phyloP scores from a whole-genome alignment of 2,888 invertebrate species.

The Ophraella communa region DNA sequence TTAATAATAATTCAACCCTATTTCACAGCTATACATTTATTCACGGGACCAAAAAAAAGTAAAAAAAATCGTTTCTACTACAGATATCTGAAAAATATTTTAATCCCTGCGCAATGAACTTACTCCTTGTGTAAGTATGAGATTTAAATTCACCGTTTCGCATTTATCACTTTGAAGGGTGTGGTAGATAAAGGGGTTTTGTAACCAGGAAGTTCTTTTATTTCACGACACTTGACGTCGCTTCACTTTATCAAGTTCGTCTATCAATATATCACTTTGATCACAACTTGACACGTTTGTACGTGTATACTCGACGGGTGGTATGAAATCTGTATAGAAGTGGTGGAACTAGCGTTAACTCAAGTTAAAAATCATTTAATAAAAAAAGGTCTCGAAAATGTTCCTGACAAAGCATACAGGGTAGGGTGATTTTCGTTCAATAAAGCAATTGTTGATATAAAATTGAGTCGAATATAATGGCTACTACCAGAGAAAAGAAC shows the following conservation, averaged over 20 bases:
- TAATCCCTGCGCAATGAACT: too few species aligned
- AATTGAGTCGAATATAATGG: too few species aligned
- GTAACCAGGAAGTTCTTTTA: slow-evolving; percentile 9
- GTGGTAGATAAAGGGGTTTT: background rate
- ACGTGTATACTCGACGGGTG: background rate
- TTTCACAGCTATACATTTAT: too few species aligned
- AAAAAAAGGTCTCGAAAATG: too few species aligned
- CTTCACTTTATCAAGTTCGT: slow-evolving; percentile 2
- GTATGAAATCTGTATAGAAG: background rate
- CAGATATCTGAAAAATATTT: too few species aligned
- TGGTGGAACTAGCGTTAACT: background rate
- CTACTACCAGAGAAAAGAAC: too few species aligned
- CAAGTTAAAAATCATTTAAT: background rate
- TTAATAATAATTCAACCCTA: too few species aligned
- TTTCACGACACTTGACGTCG: background rate
- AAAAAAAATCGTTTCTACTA: too few species aligned
- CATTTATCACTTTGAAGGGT: slow-evolving; percentile 1
- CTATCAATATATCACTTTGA: slow-evolving; percentile 5
- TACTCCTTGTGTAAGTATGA: background rate
- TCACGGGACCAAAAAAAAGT: too few species aligned
- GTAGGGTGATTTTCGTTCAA: too few species aligned
- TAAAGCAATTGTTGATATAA: too few species aligned
- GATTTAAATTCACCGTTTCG: background rate
- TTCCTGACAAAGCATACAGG: too few species aligned
- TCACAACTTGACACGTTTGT: background rate